Base-by-base conservation (phyloP, 2,113 vertebrate genomes). In the Aptenodytes patagonicus region DNA sequence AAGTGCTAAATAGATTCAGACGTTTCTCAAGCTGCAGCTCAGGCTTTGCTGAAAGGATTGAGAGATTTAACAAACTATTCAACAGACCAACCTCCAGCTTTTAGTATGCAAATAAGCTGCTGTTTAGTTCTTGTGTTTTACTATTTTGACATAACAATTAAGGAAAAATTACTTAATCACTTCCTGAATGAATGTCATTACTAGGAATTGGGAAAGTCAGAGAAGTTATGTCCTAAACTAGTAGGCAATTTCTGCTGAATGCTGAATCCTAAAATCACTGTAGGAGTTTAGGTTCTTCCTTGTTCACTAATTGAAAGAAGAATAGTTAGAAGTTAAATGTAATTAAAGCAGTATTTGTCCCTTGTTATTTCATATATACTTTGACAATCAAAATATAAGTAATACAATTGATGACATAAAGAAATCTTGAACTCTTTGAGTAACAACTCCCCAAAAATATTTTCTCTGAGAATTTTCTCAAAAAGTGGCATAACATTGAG, bases 1-100 rank as follows among this genome's bases (percentile, higher is more conserved):
- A 91, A 94, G 93, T 87, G 73, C 87, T 97, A 92, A 94, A 52
- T 49, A 94, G 49, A 94, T 89, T 87, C 91, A 87, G 81, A 42
- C 13, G 0, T 79, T 87, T 94, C 77, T 91, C 77, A 79, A 91
- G 76, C 87, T 89, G 64, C 72, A 89, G 83, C 22, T 31, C 26
- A 15, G 40, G 49, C 61, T 95, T 87, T 95, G 55, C 83, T 78
- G 83, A 79, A 92, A 89, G 76, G 70, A 47, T 38, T 84, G 79
- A 61, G 86, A 64, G 52, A 47, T 78, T 71, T 71, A 89, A 78
- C 60, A 90, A 82, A 95, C 55, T 83, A 81, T 81, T 90, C 79
- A 90, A 36, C 32, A 86, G 62, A 70, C 11, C 51, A 73, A 57
- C 60, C 80, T 94, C 68, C 72, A 90, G 85, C 69, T 92, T 95